A percentile compares a stretch with the other conserved stretches of the same genome.
Conservation (phyloP, 2,888 invertebrate species). For the Tanytarsus gracilentus region DNA sequence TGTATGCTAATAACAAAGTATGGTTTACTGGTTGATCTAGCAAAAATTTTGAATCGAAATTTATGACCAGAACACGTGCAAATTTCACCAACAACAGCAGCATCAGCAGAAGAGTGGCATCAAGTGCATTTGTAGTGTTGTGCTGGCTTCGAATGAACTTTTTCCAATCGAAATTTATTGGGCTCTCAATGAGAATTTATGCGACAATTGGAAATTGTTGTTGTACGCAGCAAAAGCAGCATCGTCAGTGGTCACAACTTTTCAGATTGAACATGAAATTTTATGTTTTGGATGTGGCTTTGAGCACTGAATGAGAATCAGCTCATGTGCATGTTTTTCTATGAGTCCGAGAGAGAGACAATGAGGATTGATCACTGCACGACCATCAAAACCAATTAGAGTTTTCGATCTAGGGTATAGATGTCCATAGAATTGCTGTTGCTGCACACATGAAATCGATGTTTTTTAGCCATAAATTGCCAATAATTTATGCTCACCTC, state of each 20-base stretch:
- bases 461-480: neutral
- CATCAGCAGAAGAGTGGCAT: too few species aligned
- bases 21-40: too few species aligned
- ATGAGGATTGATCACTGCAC: slow-evolving; percentile 24
- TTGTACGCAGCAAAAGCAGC: neutral
- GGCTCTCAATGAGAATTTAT: neutral
- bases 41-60: too few species aligned
- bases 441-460: neutral
- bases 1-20: too few species aligned
- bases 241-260: neutral
- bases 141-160: too few species aligned
- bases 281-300: neutral
- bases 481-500: slow-evolving; percentile 26
- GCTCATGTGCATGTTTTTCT: too few species aligned
- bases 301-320: neutral
- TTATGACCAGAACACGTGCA: too few species aligned
- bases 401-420: too few species aligned
- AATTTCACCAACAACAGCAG: too few species aligned
- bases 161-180: too few species aligned
- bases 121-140: too few species aligned
- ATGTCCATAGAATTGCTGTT: neutral
- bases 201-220: neutral
- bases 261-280: neutral
- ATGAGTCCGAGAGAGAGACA: too few species aligned
- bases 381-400: slow-evolving; percentile 27